Conservation (phyloP, 2,888 invertebrate species). For the Trimorus sp. region DNA sequence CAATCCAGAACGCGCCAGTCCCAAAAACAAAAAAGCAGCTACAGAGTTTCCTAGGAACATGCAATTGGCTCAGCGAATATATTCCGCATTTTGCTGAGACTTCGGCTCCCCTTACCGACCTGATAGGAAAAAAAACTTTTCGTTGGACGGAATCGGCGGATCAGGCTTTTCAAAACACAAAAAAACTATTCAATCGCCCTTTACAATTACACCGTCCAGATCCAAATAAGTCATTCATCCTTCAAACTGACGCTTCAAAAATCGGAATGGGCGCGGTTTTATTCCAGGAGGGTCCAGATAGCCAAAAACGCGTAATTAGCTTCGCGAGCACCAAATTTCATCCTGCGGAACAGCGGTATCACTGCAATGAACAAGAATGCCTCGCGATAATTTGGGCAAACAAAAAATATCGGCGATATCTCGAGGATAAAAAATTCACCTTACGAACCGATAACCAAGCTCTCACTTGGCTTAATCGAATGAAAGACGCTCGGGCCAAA, state of each 20-base stretch:
- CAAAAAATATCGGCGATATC: conserved; percentile 16
- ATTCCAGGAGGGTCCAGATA: conserved; percentile 4
- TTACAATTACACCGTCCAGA: conserved; percentile 3
- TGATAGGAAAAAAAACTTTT: neutral
- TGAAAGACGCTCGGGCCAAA: conserved; percentile 6
- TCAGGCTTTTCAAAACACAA: neutral
- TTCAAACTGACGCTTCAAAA: conserved; percentile 34
- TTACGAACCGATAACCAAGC: conserved; percentile 35
- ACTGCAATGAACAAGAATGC: conserved; percentile 24
- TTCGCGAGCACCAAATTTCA: conserved; percentile 55
- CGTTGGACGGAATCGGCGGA: neutral
- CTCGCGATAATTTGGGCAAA: conserved; percentile 13
- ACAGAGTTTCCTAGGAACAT: conserved; percentile 28
- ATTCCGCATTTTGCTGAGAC: neutral
- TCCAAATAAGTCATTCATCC: neutral
- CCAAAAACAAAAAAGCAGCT: conserved; percentile 19
- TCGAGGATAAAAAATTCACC: conserved; percentile 6
- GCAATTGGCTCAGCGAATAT: conserved; percentile 49
- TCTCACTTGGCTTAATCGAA: conserved; percentile 29
- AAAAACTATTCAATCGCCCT: neutral
- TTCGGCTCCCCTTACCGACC: neutral
- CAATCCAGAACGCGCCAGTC: neutral
- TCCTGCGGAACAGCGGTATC: conserved; percentile 46
- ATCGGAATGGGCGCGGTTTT: conserved; percentile 37
- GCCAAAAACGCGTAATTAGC: conserved; percentile 34